Percentiles rank a stretch among this genome's conserved stretches.
These are phyloP conservation scores for Menidia beryllina DNA, from an alignment of 2,113 vertebrate genomes.

Conservation along the genomic window DNA sequence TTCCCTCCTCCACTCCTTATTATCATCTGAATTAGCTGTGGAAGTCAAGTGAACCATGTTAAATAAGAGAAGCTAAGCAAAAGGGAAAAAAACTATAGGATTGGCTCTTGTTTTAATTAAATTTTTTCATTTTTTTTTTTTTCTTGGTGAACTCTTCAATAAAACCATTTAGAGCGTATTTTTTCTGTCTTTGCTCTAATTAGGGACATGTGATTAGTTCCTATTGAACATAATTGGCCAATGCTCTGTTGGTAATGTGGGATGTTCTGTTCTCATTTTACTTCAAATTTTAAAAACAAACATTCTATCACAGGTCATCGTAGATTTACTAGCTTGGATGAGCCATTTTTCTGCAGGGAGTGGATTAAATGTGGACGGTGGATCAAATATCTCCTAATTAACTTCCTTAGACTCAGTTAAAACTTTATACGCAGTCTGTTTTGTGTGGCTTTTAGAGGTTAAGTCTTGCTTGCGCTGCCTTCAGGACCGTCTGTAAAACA, in stretches of 20 bases:
- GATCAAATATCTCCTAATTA: no score
- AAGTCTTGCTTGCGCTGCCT: no score
- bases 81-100: not conserved
- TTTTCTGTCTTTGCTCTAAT: slow-evolving; percentile 11
- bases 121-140: no score
- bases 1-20: not conserved
- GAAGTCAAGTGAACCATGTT: slow-evolving; percentile 1
- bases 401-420: no score
- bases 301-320: no score
- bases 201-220: slow-evolving; percentile 4
- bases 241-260: not conserved
- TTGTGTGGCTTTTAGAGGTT: no score
- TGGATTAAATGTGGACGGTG: no score
- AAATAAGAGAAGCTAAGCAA: not conserved
- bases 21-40: slow-evolving; percentile 30
- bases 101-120: not conserved
- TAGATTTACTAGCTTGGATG: no score
- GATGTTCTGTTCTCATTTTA: not conserved
- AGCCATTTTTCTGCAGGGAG: no score
- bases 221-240: slow-evolving; percentile 2
- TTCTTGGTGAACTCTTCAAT: not conserved
- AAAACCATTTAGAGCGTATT: slow-evolving; percentile 10
- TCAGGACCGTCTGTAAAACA: no score
- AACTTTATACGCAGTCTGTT: no score
- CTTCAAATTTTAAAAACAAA: no score